phyloP scores from a whole-genome alignment of 2,797 vertebrate genomes.

The Phataginus tricuspis region DNA sequence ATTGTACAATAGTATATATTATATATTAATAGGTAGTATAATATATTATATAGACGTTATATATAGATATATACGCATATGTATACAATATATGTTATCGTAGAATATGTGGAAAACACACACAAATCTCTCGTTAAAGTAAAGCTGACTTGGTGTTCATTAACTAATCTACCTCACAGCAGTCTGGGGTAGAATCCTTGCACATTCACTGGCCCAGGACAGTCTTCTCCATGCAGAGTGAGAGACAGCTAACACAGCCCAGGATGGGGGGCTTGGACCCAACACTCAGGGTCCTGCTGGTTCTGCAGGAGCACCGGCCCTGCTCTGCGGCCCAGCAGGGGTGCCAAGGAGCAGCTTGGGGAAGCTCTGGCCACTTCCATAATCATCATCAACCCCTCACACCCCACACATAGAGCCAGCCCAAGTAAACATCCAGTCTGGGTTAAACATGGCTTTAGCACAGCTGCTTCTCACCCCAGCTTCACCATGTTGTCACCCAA shows the following conservation, averaged over 20 bases:
- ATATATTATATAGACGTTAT: too few species aligned
- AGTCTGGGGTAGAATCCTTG: background rate
- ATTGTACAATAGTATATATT: too few species aligned
- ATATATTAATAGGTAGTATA: too few species aligned
- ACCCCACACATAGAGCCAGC: too few species aligned
- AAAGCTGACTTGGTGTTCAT: background rate
- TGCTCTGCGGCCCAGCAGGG: background rate
- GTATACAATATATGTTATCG: background rate
- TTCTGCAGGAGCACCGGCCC: background rate
- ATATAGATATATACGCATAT: too few species aligned
- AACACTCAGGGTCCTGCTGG: fast-evolving
- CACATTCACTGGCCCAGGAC: background rate
- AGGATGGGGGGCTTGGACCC: background rate
- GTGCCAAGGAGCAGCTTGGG: background rate
- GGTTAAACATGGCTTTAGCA: background rate
- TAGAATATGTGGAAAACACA: background rate
- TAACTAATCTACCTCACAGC: background rate
- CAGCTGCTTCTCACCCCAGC: background rate
- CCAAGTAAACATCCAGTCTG: background rate
- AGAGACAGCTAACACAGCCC: fast-evolving
- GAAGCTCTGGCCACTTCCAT: background rate
- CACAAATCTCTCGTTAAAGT: background rate
- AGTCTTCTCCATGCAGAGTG: background rate
- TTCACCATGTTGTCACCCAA: fast-evolving
- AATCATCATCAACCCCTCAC: background rate